These are phyloP conservation scores for Aphelinus atriplicis DNA, from an alignment of 1,140 invertebrate genomes.

Conservation along the genomic window DNA sequence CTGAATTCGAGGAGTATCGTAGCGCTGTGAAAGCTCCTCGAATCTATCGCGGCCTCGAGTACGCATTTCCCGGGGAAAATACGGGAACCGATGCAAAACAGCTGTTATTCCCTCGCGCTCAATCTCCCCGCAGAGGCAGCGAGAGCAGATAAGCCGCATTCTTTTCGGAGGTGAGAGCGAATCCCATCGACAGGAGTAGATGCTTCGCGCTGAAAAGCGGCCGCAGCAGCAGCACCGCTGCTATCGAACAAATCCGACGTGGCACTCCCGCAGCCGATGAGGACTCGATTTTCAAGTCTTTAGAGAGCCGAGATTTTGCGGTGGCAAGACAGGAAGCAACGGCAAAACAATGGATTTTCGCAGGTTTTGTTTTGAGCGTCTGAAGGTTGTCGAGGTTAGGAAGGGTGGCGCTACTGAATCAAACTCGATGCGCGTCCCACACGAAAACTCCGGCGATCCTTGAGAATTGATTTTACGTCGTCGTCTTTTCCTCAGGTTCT, in stretches of 20 bases:
- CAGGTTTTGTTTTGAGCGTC: no score
- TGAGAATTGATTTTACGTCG: no score
- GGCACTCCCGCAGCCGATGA: slow-evolving; percentile 13
- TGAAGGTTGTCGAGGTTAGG: no score
- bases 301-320: not conserved
- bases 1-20: no score
- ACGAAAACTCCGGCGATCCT: no score
- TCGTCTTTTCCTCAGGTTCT: no score
- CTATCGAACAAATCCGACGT: slow-evolving; percentile 8
- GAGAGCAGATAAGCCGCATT: not conserved
- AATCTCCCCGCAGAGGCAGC: not conserved
- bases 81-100: not conserved
- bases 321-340: no score
- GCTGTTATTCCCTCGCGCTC: slow-evolving; percentile 1
- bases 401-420: no score
- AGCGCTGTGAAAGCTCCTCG: no score
- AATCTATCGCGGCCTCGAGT: no score
- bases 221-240: not conserved
- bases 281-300: slow-evolving; percentile 29
- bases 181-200: slow-evolving; percentile 26
- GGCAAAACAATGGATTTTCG: no score
- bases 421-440: no score
- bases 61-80: not conserved
- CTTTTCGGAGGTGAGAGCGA: slow-evolving; percentile 2
- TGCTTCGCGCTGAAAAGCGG: slow-evolving; percentile 9